These are phyloP conservation scores for Forbesichthys papilliferus DNA, from an alignment of 2,113 vertebrate genomes.

Conservation along the genomic window DNA sequence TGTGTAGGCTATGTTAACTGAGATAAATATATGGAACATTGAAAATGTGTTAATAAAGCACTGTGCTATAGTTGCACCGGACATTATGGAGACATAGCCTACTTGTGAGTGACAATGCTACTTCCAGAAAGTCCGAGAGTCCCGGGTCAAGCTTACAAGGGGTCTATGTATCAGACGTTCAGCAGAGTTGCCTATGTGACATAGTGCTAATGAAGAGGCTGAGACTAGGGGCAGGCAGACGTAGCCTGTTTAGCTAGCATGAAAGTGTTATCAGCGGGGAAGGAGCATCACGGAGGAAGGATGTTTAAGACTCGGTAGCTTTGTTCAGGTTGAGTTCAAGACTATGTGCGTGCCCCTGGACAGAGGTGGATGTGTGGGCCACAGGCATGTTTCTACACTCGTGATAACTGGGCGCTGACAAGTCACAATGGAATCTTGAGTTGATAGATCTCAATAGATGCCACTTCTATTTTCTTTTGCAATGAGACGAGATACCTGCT, in stretches of 20 bases:
- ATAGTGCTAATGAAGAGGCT: no score
- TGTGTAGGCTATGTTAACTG: no score
- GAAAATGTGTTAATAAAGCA: no score
- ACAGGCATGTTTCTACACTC: constrained; percentile 6
- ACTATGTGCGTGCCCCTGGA: background rate
- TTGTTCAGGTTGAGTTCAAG: background rate
- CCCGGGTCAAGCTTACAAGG: no score
- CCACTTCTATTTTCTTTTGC: constrained; percentile 64
- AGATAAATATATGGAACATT: no score
- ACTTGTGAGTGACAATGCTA: no score
- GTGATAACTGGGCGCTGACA: constrained; percentile 63
- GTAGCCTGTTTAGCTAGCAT: constrained; percentile 29
- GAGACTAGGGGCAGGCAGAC: constrained; percentile 18
- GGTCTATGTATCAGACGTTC: no score
- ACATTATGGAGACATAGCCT: no score
- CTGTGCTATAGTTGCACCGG: no score
- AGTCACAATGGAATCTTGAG: constrained; percentile 66
- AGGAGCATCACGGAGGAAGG: background rate
- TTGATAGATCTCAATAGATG: constrained; percentile 56
- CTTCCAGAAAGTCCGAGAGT: no score
- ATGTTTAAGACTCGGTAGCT: background rate
- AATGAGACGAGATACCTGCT: constrained; percentile 57
- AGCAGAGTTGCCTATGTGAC: no score
- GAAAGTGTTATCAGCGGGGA: constrained; percentile 21
- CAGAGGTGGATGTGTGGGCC: background rate